Evolutionary conservation across 2,113 vertebrate species (phyloP).

Genomic region (Psephotus haematonotus): DNA sequence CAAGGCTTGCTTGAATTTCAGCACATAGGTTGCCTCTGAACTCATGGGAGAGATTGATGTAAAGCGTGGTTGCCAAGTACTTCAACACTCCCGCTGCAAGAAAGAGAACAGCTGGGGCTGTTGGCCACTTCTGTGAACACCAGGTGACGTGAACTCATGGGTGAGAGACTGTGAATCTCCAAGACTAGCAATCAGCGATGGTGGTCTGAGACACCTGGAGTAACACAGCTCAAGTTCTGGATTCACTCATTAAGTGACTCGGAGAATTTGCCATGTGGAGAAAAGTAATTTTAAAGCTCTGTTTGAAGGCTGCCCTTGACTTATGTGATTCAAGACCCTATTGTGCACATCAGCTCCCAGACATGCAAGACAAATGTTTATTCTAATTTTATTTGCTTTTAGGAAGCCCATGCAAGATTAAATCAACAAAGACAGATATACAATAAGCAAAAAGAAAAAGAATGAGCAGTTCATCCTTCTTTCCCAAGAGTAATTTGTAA

Average conservation of each 20-base stretch:
- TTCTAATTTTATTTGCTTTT: background rate
- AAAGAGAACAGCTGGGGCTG: background rate
- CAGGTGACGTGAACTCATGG: background rate
- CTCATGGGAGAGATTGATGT: accelerated
- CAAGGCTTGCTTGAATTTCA: background rate
- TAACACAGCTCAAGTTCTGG: background rate
- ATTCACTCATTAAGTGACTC: background rate
- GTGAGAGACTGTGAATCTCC: background rate
- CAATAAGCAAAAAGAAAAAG: background rate
- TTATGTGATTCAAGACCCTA: background rate
- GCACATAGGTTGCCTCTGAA: background rate
- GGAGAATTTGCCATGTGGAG: background rate
- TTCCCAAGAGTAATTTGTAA: background rate
- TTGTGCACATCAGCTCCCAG: accelerated
- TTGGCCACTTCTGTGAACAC: background rate
- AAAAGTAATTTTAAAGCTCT: background rate
- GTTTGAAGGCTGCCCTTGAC: background rate
- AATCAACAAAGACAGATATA: background rate
- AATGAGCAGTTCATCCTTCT: background rate
- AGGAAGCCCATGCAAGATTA: background rate
- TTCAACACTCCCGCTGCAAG: background rate
- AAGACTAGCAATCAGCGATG: accelerated
- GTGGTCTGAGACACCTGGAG: background rate
- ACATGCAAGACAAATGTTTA: background rate
- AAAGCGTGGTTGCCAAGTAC: background rate